phyloP scores from a whole-genome alignment of 2,113 vertebrate species.

The Laticauda colubrina region DNA sequence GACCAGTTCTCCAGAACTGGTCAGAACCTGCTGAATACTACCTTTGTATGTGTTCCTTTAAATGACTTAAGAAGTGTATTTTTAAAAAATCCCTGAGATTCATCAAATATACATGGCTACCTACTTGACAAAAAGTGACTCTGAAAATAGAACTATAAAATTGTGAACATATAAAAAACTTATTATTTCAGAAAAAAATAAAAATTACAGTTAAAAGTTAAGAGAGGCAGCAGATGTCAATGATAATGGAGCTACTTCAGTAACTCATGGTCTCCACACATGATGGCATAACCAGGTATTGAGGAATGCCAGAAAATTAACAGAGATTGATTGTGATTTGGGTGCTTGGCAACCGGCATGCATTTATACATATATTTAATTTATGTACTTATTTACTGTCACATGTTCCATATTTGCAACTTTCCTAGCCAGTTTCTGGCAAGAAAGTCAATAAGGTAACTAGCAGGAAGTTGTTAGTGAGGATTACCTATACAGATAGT shows the following conservation, averaged over 20 bases:
- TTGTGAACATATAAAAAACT: not conserved
- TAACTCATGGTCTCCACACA: not conserved
- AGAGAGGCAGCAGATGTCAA: not conserved
- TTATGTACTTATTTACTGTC: too few species aligned
- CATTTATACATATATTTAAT: not conserved
- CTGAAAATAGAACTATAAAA: not conserved
- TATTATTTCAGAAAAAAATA: not conserved
- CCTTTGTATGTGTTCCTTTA: not conserved
- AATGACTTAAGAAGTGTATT: not conserved
- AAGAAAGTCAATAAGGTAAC: not conserved
- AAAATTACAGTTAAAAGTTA: not conserved
- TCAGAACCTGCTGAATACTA: too few species aligned
- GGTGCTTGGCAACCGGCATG: not conserved
- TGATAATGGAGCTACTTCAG: not conserved
- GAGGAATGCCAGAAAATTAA: not conserved
- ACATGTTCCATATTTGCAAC: not conserved
- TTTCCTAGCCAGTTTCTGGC: not conserved
- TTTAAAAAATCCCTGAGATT: not conserved
- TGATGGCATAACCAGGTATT: not conserved
- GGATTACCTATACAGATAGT: not conserved
- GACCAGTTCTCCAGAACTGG: too few species aligned
- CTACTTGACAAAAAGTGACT: not conserved
- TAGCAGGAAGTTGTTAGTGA: not conserved
- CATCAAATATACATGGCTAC: not conserved
- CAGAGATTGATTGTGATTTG: not conserved